Evolutionary conservation across 2,797 vertebrate genomes (phyloP).

Genomic region (Lutjanus campechanus): DNA sequence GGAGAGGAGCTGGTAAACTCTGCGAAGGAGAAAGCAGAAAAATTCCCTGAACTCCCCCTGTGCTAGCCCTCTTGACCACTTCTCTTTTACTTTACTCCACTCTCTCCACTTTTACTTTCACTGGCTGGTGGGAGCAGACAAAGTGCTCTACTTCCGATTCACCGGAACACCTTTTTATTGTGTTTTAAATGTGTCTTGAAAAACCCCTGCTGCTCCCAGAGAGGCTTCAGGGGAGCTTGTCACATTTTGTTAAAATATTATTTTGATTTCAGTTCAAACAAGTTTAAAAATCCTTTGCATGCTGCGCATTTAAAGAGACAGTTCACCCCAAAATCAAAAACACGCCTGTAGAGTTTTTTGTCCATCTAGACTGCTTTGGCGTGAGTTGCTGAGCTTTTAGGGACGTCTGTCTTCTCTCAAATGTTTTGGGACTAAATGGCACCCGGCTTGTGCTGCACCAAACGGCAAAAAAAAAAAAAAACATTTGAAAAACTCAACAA

Average conservation of each 20-base stretch:
- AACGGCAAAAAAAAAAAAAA: too few species aligned
- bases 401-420: too few species aligned
- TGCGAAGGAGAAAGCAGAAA: conserved; percentile 50
- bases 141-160: conserved; percentile 16
- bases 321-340: too few species aligned
- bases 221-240: background rate
- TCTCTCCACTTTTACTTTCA: conserved; percentile 73
- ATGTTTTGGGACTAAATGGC: too few species aligned
- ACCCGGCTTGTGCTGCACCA: too few species aligned
- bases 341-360: too few species aligned
- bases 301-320: background rate
- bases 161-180: conserved; percentile 26
- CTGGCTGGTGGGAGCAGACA: conserved; percentile 5
- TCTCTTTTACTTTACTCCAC: conserved; percentile 63
- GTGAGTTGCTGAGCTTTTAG: too few species aligned
- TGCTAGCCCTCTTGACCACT: conserved; percentile 32
- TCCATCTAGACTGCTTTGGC: too few species aligned
- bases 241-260: background rate
- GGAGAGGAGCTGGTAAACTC: conserved; percentile 39
- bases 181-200: conserved; percentile 20
- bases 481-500: too few species aligned
- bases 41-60: conserved; percentile 71
- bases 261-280: background rate
- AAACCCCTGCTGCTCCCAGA: background rate
- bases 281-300: background rate